Percentiles rank a stretch among this genome's conserved stretches.
Conservation (phyloP, 1,140 invertebrate genomes). For the Stenopsyche tienmushanensis region DNA sequence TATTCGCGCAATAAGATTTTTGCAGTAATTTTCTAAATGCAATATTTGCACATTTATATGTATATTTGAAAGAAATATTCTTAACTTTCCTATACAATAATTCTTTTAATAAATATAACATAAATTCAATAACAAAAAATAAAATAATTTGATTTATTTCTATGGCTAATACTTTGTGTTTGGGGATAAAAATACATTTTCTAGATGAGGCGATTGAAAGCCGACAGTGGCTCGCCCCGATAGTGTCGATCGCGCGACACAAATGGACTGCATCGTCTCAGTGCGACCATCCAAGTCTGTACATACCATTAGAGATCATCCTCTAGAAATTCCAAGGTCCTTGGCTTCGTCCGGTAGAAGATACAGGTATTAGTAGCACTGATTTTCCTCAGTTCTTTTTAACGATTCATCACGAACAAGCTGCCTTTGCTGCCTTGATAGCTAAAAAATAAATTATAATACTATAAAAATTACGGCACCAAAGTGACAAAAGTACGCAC, state of each 20-base stretch:
- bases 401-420: constrained; percentile 62
- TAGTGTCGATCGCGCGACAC: no score
- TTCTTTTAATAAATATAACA: no score
- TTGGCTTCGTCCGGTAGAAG: neutral
- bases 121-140: no score
- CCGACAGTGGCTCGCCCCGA: no score
- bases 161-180: no score
- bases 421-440: constrained; percentile 67
- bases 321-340: neutral
- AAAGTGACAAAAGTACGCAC: neutral
- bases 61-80: no score
- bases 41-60: no score
- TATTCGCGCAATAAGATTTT: neutral
- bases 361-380: constrained; percentile 16
- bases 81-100: no score
- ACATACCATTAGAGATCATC: neutral
- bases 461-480: neutral
- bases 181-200: no score
- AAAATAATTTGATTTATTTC: no score
- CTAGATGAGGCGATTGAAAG: no score
- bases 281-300: neutral
- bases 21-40: no score
- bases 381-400: constrained; percentile 1
- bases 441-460: constrained; percentile 53
- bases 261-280: neutral